Conservation (phyloP, 2,888 invertebrate genomes). For the Drosophila kanekoi region DNA sequence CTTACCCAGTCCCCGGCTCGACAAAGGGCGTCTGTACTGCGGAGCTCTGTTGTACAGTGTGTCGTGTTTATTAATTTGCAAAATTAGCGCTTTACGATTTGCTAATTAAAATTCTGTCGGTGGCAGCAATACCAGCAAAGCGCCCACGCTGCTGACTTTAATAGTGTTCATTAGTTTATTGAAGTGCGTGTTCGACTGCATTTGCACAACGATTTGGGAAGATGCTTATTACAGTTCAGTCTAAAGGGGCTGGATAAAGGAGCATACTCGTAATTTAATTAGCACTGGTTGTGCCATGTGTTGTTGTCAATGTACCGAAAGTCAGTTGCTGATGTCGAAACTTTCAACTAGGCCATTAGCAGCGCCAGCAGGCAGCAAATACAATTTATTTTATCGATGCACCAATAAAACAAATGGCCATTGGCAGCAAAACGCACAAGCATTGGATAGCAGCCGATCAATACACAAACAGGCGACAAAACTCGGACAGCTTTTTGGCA, state of each 20-base stretch:
- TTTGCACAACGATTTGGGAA: constrained; percentile 26
- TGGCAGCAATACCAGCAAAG: constrained; percentile 14
- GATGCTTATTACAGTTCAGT: constrained; percentile 31
- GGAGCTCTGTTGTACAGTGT: constrained; percentile 26
- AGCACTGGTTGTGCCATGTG: constrained; percentile 29
- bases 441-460: constrained; percentile 11
- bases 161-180: constrained; percentile 57
- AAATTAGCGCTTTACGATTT: constrained; percentile 76
- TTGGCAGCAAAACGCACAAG: constrained; percentile 1
- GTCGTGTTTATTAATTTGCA: constrained; percentile 75
- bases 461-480: constrained; percentile 14
- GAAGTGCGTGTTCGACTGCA: constrained; percentile 35
- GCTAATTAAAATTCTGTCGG: constrained; percentile 76
- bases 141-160: constrained; percentile 28
- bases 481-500: constrained; percentile 34
- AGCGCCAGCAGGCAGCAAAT: constrained; percentile 8
- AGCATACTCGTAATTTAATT: constrained; percentile 51
- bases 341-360: constrained; percentile 30
- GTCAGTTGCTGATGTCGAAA: constrained; percentile 28
- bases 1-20: not conserved
- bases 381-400: constrained; percentile 68
- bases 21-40: constrained; percentile 23
- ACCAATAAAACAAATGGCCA: constrained; percentile 38
- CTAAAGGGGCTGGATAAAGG: not conserved
- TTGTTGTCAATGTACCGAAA: constrained; percentile 34